Conservation (phyloP, 2,888 invertebrate species). For the Amphipoea oculea region DNA sequence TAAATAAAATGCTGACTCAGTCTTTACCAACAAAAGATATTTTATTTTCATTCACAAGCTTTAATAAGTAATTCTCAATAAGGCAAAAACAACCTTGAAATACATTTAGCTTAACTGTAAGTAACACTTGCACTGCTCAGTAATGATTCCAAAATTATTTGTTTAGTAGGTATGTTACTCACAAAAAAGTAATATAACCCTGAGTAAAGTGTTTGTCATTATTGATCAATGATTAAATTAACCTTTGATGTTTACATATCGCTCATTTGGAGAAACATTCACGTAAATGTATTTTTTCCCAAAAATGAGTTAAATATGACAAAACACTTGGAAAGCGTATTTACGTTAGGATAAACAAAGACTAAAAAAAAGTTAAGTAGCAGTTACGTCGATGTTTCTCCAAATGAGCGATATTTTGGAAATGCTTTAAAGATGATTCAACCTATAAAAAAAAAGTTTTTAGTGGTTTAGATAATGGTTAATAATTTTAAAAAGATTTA, state of each 20-base stretch:
- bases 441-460: neutral
- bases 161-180: conserved; percentile 10
- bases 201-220: conserved; percentile 26
- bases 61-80: neutral
- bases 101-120: conserved; percentile 15
- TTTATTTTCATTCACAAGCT: neutral
- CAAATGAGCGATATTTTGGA: neutral
- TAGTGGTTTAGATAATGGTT: neutral
- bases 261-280: too few species aligned
- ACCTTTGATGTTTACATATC: neutral
- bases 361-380: too few species aligned
- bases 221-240: neutral
- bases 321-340: too few species aligned
- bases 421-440: neutral
- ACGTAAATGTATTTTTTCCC: too few species aligned
- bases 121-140: conserved; percentile 14
- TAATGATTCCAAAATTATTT: conserved; percentile 29
- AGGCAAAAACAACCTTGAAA: conserved; percentile 38
- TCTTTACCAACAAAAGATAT: neutral
- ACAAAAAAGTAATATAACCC: conserved; percentile 30
- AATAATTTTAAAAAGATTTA: neutral
- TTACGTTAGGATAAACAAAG: too few species aligned
- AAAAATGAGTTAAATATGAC: too few species aligned
- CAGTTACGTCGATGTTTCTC: too few species aligned
- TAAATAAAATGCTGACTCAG: conserved; percentile 1